Percentiles rank a stretch among this genome's conserved stretches.
Conservation (phyloP, 2,113 vertebrate genomes). For the Austrofundulus limnaeus region DNA sequence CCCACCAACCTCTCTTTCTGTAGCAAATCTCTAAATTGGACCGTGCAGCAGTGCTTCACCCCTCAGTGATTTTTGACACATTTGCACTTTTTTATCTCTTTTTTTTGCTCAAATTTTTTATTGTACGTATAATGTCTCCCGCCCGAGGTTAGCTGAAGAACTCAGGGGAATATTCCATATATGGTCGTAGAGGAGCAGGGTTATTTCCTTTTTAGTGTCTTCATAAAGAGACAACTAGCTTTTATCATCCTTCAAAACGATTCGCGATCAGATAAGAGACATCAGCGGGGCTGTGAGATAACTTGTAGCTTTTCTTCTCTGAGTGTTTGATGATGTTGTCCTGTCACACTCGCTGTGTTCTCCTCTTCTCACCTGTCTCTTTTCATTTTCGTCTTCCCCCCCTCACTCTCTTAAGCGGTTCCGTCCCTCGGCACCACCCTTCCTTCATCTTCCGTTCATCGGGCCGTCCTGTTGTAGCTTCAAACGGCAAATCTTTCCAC, state of each 20-base stretch:
- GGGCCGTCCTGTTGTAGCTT: conserved; percentile 14
- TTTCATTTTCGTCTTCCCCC: conserved; percentile 33
- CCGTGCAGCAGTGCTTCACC: conserved; percentile 20
- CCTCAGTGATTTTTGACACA: conserved; percentile 33
- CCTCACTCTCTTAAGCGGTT: conserved; percentile 17
- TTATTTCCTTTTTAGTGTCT: too few species aligned
- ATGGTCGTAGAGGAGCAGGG: too few species aligned
- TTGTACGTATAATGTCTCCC: neutral
- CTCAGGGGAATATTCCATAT: too few species aligned
- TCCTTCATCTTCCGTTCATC: conserved; percentile 32
- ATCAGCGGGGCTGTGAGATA: neutral
- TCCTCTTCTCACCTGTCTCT: conserved; percentile 39
- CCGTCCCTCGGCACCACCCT: conserved; percentile 29
- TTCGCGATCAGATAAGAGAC: neutral
- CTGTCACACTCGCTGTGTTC: conserved; percentile 25
- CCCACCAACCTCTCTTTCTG: neutral
- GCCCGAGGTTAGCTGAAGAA: neutral
- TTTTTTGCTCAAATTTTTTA: conserved; percentile 14
- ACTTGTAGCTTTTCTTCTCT: conserved; percentile 9
- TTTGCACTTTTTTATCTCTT: conserved; percentile 12
- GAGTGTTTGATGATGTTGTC: conserved; percentile 29
- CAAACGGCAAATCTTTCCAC: conserved; percentile 19
- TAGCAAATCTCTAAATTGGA: conserved; percentile 32
- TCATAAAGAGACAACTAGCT: too few species aligned
- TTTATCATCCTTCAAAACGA: neutral